Evolutionary conservation across 2,888 invertebrate genomes (phyloP).

Genomic region (Ophion ventricosus): DNA sequence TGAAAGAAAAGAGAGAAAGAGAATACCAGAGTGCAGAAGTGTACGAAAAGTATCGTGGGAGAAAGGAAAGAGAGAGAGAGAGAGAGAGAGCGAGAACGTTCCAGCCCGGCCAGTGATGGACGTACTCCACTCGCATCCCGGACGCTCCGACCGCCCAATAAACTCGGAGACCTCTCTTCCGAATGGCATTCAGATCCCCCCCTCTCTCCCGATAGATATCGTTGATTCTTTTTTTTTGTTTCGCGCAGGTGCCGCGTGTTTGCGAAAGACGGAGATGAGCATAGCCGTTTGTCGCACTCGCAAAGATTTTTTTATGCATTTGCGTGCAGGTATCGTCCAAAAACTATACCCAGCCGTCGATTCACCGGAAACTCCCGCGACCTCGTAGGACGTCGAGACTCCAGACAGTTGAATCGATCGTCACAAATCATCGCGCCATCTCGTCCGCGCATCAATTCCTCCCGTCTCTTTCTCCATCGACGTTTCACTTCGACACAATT

Average conservation of each 20-base stretch:
- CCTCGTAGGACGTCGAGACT: constrained; percentile 13
- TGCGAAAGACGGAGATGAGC: constrained; percentile 12
- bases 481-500: constrained; percentile 31
- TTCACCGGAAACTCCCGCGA: constrained; percentile 50
- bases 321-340: constrained; percentile 24
- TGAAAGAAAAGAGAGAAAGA: constrained; percentile 47
- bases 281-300: constrained; percentile 42
- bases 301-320: constrained; percentile 5
- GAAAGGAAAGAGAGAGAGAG: constrained; percentile 29
- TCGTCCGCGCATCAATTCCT: constrained; percentile 26
- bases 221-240: constrained; percentile 64
- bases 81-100: constrained; percentile 49
- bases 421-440: constrained; percentile 60
- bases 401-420: constrained; percentile 46
- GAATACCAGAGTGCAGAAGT: constrained; percentile 45
- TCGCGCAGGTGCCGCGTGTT: constrained; percentile 56
- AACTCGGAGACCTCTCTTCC: constrained; percentile 67
- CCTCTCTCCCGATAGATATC: constrained; percentile 58
- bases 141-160: constrained; percentile 74
- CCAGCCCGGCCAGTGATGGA: constrained; percentile 76
- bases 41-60: constrained; percentile 41
- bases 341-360: constrained; percentile 39
- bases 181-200: constrained; percentile 65
- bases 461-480: neutral
- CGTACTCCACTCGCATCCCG: constrained; percentile 74